Base-by-base conservation (phyloP, 2,888 invertebrate genomes). In the Cerceris rybyensis region DNA sequence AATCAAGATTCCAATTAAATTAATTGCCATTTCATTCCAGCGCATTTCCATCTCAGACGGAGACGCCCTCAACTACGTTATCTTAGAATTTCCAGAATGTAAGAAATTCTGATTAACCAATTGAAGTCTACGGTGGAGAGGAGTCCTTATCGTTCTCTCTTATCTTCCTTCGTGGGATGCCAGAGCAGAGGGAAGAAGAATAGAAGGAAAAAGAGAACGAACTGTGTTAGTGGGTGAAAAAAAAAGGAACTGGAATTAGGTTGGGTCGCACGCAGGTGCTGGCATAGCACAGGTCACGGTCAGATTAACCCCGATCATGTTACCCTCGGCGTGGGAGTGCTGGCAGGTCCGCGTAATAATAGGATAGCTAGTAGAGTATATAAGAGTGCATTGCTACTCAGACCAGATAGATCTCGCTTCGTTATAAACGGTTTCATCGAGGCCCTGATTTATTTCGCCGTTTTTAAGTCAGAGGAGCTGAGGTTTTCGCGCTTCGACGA, bases 301-400 rank as follows among this genome's bases (percentile, higher is more conserved):
- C 91, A 89, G 90, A 91, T 92, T 91, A 92, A 92, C 91, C 91
- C 90, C 89, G 92, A 92, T 91, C 91, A 89, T 88, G 90, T 92
- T 91, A 91, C 91, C 89, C 87, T 87, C 81, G 88, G 92, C 92
- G 92, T 92, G 92, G 92, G 92, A 92, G 92, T 92, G 89, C 86
- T 89, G 85, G 87, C 88, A 86, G 89, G 87, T 78, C 85, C 83
- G 80, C 84, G 87, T 90, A 91, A 92, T 92, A 90, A 91, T 90
- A 91, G 91, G 89, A 90, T 89, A 87, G 86, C 84, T 86, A 88
- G 86, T 77, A 78, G 81, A 82, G 76, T 54, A 67, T 68, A 78
- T 49, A 75, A 64, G 71, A 75, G 70, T 74, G 82, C 81, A 82
- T 87, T 83, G 78, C 72, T 49, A 65, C 79, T 74, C 58, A 63